These are phyloP conservation scores for Pseudocheirus occidentalis DNA, from an alignment of 2,797 vertebrate species.

Conservation along the genomic window DNA sequence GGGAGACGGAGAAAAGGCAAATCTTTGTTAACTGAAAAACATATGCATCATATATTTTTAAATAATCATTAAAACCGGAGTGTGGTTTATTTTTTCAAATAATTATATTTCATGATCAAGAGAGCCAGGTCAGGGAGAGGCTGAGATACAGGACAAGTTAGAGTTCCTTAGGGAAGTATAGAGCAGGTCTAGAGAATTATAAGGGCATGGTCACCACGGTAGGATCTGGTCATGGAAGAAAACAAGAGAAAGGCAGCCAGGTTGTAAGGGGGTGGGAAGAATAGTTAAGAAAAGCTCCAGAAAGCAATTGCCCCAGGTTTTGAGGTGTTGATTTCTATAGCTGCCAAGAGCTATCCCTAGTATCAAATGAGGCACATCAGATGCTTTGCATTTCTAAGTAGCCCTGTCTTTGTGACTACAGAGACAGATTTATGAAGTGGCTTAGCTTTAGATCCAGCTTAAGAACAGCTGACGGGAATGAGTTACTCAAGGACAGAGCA, in stretches of 20 bases:
- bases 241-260: background rate
- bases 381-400: background rate
- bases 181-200: background rate
- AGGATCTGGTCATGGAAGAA: background rate
- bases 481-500: background rate
- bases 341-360: background rate
- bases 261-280: too few species aligned
- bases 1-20: too few species aligned
- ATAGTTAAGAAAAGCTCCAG: background rate
- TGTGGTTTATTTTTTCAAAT: background rate
- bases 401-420: background rate
- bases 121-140: background rate
- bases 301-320: background rate
- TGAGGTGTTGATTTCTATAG: background rate
- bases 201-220: too few species aligned
- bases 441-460: background rate
- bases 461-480: background rate
- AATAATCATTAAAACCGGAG: too few species aligned
- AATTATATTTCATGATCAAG: background rate
- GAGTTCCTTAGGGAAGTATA: background rate
- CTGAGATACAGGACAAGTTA: background rate
- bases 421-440: background rate
- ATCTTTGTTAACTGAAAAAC: too few species aligned
- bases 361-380: background rate
- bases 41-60: too few species aligned